A percentile compares a stretch with the other conserved stretches of the same genome.
These are phyloP conservation scores for Premnoplex brunnescens DNA, from an alignment of 2,797 vertebrate genomes.

Conservation along the genomic window DNA sequence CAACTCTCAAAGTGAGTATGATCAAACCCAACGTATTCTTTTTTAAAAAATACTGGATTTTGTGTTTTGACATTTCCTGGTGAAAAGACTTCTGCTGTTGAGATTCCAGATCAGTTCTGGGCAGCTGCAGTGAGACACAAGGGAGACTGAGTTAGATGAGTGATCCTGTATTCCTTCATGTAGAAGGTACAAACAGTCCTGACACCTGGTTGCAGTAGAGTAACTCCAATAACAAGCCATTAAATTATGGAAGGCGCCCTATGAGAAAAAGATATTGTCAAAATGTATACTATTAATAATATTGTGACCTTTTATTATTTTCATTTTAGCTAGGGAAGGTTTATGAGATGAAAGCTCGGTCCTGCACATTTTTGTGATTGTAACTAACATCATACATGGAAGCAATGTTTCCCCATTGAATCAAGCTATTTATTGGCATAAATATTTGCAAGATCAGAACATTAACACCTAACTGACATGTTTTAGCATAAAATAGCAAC, in stretches of 20 bases:
- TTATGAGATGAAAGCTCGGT: background rate
- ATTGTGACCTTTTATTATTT: background rate
- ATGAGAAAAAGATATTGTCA: background rate
- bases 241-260: background rate
- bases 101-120: background rate
- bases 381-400: background rate
- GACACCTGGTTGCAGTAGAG: background rate
- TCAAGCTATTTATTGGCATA: constrained; percentile 24
- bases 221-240: background rate
- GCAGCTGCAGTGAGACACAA: background rate
- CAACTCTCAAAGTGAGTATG: background rate
- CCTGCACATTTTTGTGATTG: background rate
- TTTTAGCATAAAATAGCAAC: background rate
- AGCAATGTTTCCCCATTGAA: background rate
- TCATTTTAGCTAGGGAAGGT: background rate
- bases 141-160: background rate
- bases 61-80: background rate
- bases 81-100: background rate
- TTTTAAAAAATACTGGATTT: background rate
- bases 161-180: background rate
- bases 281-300: background rate
- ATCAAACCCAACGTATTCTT: background rate
- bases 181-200: background rate
- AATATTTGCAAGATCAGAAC: constrained; percentile 25
- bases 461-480: background rate